A percentile compares a stretch with the other conserved stretches of the same genome.
These are phyloP conservation scores for Habroteleia sp. DNA, from an alignment of 2,888 invertebrate genomes.

Conservation along the genomic window DNA sequence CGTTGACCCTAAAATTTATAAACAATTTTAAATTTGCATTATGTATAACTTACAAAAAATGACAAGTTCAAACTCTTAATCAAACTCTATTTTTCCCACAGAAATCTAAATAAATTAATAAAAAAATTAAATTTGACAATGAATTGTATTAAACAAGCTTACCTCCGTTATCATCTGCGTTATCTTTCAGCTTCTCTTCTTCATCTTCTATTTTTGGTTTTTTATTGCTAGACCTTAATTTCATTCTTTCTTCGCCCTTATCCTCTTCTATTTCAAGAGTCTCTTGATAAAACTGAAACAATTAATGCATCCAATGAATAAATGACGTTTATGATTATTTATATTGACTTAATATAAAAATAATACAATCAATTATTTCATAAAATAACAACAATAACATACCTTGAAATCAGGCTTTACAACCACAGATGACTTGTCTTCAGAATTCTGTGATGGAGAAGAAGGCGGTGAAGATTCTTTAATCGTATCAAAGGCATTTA, in stretches of 20 bases:
- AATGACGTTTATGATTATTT: no score
- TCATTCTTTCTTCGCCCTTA: slow-evolving; percentile 81
- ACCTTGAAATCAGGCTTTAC: slow-evolving; percentile 82
- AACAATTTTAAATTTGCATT: background rate
- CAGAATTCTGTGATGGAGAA: slow-evolving; percentile 69
- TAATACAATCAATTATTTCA: background rate
- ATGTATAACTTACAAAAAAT: background rate
- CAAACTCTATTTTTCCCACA: no score
- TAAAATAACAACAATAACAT: slow-evolving; percentile 30
- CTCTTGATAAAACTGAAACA: slow-evolving; percentile 91
- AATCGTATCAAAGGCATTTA: slow-evolving; percentile 68
- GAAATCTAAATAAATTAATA: no score
- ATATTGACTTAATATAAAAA: no score
- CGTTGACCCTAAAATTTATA: slow-evolving; percentile 70
- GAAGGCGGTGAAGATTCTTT: slow-evolving; percentile 81
- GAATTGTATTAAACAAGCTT: background rate
- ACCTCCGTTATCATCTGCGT: slow-evolving; percentile 68
- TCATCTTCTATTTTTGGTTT: slow-evolving; percentile 72
- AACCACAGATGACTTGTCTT: slow-evolving; percentile 79
- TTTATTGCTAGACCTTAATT: slow-evolving; percentile 63
- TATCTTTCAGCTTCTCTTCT: slow-evolving; percentile 76
- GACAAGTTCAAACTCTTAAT: no score
- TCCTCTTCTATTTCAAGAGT: slow-evolving; percentile 88
- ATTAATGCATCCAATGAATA: slow-evolving; percentile 2
- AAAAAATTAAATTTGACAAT: no score